Evolutionary conservation across 2,797 vertebrate species (phyloP), one percentile per base, ranked within the genome.

Genomic region (Setipinna tenuifilis): DNA sequence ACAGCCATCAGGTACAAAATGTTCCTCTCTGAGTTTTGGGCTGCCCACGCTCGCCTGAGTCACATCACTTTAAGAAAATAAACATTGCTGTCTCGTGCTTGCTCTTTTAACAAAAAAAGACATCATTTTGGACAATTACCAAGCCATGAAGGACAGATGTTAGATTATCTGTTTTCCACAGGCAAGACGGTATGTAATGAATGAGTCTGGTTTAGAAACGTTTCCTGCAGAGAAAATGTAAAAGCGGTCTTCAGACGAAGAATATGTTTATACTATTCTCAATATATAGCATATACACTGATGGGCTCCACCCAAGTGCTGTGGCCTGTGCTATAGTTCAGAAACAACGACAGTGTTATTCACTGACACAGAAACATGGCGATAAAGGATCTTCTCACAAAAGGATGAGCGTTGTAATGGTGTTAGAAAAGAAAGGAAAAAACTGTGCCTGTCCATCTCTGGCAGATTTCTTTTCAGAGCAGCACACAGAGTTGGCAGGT

Each of bases 1-100:
- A 83, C 78, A 85, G 25, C 88, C 85, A 62, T 88, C 85, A 86
- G 62, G 87, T 87, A 2, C 16, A 88, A 28, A 35, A 19, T 2
- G 23, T 46, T n/a, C 35, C 10, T 31, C 23, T 16, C n/a, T 68
- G 62, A 12, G 25, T 12, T 28, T 14, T 68, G 62, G 11, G 16
- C 28, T 7, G 5, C 68, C 68, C 17, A 35, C 6, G 12, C 16
- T 75, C 16, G 3, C 17, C 16, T 75, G 68, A 75, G 68, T 75
- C 28, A 75, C 68, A 41, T 16, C 28, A 41, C 68, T 75, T 9
- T 17, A 35, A 7, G 28, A 75, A 35, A 35, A 41, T 16, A 75
- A 75, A 75, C 68, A 75, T 75, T 17, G 0, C 16, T 75, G 28
- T 75, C 68, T 19, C 16, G 3, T 41, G 31, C 68, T 75, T 14